Conservation (phyloP, 2,797 vertebrate species). For the Sparidentex hasta region DNA sequence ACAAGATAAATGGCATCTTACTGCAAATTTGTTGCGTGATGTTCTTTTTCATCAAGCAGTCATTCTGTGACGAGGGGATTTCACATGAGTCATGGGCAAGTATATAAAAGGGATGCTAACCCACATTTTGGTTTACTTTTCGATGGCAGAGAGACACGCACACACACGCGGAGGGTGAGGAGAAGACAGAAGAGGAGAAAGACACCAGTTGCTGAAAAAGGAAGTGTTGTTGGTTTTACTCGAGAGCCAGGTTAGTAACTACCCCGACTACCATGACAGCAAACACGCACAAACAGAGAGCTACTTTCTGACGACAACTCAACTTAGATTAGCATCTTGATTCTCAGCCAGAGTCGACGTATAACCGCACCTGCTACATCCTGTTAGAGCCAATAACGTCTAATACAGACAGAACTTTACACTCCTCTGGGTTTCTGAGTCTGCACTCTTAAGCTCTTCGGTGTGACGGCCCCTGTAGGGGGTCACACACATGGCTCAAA, state of each 20-base stretch:
- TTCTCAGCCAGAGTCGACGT: conserved; percentile 22
- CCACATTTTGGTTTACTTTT: conserved; percentile 52
- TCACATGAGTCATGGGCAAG: conserved; percentile 73
- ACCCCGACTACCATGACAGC: conserved; percentile 46
- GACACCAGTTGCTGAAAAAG: conserved; percentile 58
- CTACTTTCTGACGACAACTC: conserved; percentile 53
- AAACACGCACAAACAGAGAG: conserved; percentile 24
- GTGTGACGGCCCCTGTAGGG: neutral
- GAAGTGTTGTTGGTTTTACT: conserved; percentile 43
- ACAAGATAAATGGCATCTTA: conserved; percentile 35
- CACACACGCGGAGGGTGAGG: conserved; percentile 32
- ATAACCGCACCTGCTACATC: conserved; percentile 53
- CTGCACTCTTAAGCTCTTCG: neutral
- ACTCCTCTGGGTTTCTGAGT: neutral
- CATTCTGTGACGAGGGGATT: conserved; percentile 65
- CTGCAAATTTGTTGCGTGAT: conserved; percentile 47
- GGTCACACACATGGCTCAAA: neutral
- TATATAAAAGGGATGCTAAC: conserved; percentile 71
- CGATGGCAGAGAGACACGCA: conserved; percentile 9
- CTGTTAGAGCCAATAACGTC: conserved; percentile 34
- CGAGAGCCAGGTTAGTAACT: conserved; percentile 73
- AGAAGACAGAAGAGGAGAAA: conserved; percentile 27
- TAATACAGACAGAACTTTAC: conserved; percentile 14
- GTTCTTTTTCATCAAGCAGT: conserved; percentile 53
- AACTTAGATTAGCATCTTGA: conserved; percentile 17